Percentiles rank a stretch among this genome's conserved stretches.
phyloP scores from a whole-genome alignment of 2,113 vertebrate genomes.

The Caloenas nicobarica region DNA sequence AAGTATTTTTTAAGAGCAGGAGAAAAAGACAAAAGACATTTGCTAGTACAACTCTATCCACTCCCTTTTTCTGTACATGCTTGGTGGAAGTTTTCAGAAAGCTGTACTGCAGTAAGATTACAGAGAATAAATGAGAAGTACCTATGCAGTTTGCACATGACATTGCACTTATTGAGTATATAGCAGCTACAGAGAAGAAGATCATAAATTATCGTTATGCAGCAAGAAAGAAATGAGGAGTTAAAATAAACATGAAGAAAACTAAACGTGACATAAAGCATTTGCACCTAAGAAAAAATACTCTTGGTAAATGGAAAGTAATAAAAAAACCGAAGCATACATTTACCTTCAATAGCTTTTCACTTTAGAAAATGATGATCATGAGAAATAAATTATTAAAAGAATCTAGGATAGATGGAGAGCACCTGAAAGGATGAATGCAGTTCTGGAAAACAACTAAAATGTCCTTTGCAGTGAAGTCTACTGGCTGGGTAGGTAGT shows the following conservation, averaged over 20 bases:
- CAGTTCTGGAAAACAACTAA: background rate
- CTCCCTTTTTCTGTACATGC: background rate
- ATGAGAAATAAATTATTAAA: conserved; percentile 1
- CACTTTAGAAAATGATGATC: background rate
- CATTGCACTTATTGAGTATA: conserved; percentile 11
- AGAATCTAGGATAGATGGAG: background rate
- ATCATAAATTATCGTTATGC: conserved; percentile 43
- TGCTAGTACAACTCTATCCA: background rate
- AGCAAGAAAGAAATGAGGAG: background rate
- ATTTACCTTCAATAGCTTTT: background rate
- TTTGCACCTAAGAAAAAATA: conserved; percentile 13
- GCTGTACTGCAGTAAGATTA: background rate
- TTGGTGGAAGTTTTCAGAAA: background rate
- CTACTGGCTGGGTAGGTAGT: background rate
- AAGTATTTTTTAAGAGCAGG: background rate
- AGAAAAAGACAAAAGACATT: background rate
- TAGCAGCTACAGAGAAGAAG: background rate
- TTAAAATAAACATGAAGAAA: conserved; percentile 23
- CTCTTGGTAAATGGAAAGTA: conserved; percentile 18
- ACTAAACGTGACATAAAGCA: conserved; percentile 15
- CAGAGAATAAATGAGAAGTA: conserved; percentile 15
- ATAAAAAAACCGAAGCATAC: conserved; percentile 17
- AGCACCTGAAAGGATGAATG: background rate
- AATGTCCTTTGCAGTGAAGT: background rate
- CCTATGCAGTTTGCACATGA: background rate